phyloP scores from a whole-genome alignment of 2,888 invertebrate genomes.

The Phortica magna region DNA sequence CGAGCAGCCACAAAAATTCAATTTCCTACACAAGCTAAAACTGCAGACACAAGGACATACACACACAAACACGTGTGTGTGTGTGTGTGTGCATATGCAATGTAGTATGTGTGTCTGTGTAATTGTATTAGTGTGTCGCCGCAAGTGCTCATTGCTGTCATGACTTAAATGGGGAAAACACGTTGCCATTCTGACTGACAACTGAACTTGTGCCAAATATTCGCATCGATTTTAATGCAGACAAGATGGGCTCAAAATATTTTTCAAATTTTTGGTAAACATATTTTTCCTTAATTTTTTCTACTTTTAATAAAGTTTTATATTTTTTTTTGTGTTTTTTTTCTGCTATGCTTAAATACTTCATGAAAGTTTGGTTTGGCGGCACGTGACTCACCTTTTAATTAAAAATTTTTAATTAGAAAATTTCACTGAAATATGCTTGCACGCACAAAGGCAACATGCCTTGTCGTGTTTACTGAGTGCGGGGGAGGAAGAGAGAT shows the following conservation, averaged over 20 bases:
- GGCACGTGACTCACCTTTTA: conserved; percentile 7
- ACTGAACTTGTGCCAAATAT: neutral
- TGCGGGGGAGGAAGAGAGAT: too few species aligned
- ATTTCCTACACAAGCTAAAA: conserved; percentile 31
- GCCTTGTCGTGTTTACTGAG: neutral
- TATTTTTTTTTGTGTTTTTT: neutral
- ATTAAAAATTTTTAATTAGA: conserved; percentile 18
- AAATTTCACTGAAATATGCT: neutral
- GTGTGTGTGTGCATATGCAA: neutral
- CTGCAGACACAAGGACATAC: conserved; percentile 12
- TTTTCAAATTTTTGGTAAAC: neutral
- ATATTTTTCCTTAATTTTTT: neutral
- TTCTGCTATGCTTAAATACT: neutral
- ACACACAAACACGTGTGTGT: neutral
- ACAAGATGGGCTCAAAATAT: neutral
- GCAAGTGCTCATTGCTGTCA: conserved; percentile 18
- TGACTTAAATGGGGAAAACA: neutral
- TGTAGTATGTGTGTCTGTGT: neutral
- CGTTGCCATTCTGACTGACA: conserved; percentile 1
- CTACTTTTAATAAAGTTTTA: neutral
- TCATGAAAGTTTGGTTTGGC: neutral
- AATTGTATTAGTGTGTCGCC: neutral
- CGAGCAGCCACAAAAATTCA: conserved; percentile 38
- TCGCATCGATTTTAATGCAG: neutral
- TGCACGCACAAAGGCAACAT: neutral